These are phyloP conservation scores for Antheraea assamensis DNA, from an alignment of 2,888 invertebrate species.

Conservation along the genomic window DNA sequence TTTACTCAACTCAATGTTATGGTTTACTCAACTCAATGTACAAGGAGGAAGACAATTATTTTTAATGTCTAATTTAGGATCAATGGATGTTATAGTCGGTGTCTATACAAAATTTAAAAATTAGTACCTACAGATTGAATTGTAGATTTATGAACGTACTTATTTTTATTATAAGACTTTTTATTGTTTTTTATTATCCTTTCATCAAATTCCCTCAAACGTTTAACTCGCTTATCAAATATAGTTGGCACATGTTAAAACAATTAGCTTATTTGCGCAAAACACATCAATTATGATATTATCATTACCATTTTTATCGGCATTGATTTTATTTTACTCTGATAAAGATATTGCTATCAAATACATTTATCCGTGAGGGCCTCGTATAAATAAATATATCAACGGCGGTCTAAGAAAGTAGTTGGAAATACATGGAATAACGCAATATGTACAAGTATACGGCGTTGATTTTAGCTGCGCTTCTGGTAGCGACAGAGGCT, in stretches of 20 bases:
- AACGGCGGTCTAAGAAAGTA: slow-evolving; percentile 14
- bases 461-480: slow-evolving; percentile 48
- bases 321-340: slow-evolving; percentile 48
- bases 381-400: slow-evolving; percentile 43
- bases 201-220: neutral
- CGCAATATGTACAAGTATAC: slow-evolving; percentile 55
- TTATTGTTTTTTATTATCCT: neutral
- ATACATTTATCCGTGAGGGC: slow-evolving; percentile 42
- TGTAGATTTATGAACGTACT: neutral
- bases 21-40: no score
- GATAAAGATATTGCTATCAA: slow-evolving; percentile 42
- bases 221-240: neutral
- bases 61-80: no score
- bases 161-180: neutral
- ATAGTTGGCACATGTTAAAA: neutral
- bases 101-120: neutral
- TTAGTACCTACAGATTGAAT: no score
- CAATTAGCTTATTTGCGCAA: slow-evolving; percentile 31
- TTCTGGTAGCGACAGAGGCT: slow-evolving; percentile 59
- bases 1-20: no score
- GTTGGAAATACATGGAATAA: slow-evolving; percentile 25
- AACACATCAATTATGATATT: slow-evolving; percentile 56
- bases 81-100: neutral
- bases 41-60: no score
- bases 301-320: slow-evolving; percentile 42